Base-by-base conservation (phyloP, 2,888 invertebrate species). In the Drosophila pseudotalamancana region DNA sequence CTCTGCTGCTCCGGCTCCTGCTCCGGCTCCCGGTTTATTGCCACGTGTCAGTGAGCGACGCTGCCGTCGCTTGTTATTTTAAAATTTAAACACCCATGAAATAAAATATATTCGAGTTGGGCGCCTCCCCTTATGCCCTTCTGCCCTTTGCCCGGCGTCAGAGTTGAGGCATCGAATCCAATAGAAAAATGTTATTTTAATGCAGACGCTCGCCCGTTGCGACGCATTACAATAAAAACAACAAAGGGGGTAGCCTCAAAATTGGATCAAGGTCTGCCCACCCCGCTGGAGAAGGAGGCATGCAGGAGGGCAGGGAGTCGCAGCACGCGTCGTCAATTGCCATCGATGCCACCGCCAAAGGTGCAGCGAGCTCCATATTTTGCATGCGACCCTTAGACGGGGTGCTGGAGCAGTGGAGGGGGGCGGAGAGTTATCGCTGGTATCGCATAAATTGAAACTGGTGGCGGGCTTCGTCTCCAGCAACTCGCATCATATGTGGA, bases 31-130 rank as follows among this genome's bases (percentile, higher is more conserved):
- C 59, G 54, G 43, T 45, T 37, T 31, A 48, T 50, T 35, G 83
- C 77, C 83, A 84, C 87, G 83, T 84, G 83, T 74, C 83, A 56
- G 76, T 70, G 75, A 78, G 66, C 77, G 53, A 39, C 51, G 72
- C 60, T 48, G 37, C 42, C 83, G 62, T 61, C 83, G 83, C 73
- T 87, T 87, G 87, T 85, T 83, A 85, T 87, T 84, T 87, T 79
- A 87, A 87, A 84, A 84, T 84, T 84, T 87, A 84, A 87, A 87
- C 87, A 84, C 77, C 87, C 87, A 87, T 87, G 87, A 84, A 84
- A 87, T 84, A 85, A 82, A 77, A 87, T 85, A 81, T 83, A 67
- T 57, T 23, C 66, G 50, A 27, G 32, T 43, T 43, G 14, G 32
- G 11, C 23, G 12, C 4, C 31, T n/a, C 55, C 29, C 61, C 50